Evolutionary conservation across 1,140 invertebrate genomes (phyloP).

Genomic region (Calycopis cecrops): DNA sequence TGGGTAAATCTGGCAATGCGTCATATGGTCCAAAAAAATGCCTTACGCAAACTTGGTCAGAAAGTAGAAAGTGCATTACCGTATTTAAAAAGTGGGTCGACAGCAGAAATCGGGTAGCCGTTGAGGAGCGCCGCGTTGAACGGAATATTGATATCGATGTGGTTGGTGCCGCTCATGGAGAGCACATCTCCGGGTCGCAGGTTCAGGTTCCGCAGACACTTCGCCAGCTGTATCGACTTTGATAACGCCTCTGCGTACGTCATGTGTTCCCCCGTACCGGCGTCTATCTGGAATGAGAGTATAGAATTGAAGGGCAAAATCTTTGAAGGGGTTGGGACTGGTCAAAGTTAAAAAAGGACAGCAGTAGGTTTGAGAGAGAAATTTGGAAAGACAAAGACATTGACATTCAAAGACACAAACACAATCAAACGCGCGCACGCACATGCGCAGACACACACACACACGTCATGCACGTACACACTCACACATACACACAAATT

Average conservation of each 20-base stretch:
- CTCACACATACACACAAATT: too few relatives aligned
- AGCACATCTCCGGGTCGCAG: slow-evolving; percentile 62
- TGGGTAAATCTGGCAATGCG: too few relatives aligned
- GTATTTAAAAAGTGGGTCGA: slow-evolving; percentile 49
- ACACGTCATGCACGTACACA: too few relatives aligned
- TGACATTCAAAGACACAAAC: too few relatives aligned
- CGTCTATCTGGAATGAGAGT: slow-evolving; percentile 61
- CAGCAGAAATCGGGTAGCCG: slow-evolving; percentile 48
- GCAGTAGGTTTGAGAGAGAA: too few relatives aligned
- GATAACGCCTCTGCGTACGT: slow-evolving; percentile 52
- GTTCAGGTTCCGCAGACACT: slow-evolving; percentile 61
- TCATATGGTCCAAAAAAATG: too few relatives aligned
- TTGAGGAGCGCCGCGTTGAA: slow-evolving; percentile 62
- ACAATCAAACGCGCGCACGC: too few relatives aligned
- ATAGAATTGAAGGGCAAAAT: too few relatives aligned
- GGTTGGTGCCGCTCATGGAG: slow-evolving; percentile 61
- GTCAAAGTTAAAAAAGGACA: too few relatives aligned
- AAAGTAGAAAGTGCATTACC: slow-evolving; percentile 27
- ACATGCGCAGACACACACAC: too few relatives aligned
- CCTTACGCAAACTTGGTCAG: neutral
- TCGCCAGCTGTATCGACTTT: slow-evolving; percentile 58
- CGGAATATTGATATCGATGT: slow-evolving; percentile 66
- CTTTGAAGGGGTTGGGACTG: too few relatives aligned
- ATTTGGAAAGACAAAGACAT: too few relatives aligned
- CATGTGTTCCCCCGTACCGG: slow-evolving; percentile 58